phyloP scores from a whole-genome alignment of 1,140 invertebrate genomes.

The Panulirus ornatus region DNA sequence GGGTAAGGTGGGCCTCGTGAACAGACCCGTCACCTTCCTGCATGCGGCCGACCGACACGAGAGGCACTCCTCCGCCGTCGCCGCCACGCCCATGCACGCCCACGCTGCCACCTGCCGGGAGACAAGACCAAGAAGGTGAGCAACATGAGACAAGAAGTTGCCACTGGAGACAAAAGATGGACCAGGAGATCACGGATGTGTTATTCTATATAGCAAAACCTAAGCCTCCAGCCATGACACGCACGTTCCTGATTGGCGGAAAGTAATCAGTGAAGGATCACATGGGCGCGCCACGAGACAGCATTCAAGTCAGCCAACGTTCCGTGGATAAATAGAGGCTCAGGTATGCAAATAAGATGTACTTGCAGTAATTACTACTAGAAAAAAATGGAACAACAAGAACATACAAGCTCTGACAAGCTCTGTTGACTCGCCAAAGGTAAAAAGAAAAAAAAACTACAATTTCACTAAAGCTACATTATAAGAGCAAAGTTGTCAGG shows the following conservation, averaged over 20 bases:
- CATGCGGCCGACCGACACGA: constrained; percentile 78
- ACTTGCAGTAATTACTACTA: too few species aligned
- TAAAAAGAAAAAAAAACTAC: neutral
- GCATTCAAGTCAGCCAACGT: neutral
- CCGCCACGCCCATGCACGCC: constrained; percentile 25
- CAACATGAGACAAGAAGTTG: neutral
- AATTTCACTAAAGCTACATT: neutral
- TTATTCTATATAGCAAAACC: neutral
- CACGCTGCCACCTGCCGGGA: constrained; percentile 41
- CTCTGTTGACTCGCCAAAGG: neutral
- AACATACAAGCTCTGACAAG: neutral
- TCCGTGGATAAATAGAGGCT: too few species aligned
- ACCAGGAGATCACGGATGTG: neutral
- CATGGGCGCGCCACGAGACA: neutral
- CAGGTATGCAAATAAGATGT: too few species aligned
- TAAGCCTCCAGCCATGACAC: too few species aligned
- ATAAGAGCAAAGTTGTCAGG: neutral
- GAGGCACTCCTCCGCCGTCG: constrained; percentile 48
- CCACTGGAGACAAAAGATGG: neutral
- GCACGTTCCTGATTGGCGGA: too few species aligned
- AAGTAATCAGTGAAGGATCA: neutral
- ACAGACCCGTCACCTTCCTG: constrained; percentile 79
- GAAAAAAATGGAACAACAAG: too few species aligned
- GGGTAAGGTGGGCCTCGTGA: constrained; percentile 81
- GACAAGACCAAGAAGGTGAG: neutral